Evolutionary conservation across 2,888 invertebrate species (phyloP), one percentile per base, ranked within the genome.

Genomic region (Brachylomia viminalis): DNA sequence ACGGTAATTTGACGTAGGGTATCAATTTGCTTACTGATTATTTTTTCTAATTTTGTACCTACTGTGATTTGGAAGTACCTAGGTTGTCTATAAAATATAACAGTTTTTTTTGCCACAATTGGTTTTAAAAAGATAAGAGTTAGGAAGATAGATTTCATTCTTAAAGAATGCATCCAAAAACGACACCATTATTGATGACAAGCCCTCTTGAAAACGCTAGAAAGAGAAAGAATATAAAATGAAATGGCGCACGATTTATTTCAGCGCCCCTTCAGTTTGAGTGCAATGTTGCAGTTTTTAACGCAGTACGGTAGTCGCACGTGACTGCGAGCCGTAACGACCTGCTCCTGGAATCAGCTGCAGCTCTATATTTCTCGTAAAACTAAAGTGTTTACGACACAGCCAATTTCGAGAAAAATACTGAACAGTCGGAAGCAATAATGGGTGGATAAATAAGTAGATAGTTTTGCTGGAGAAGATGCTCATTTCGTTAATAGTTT

Each of bases 271-370:
- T 70, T 72, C 64, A 66, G 75, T 76, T 76, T 68, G 75, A 75
- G 76, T 77, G 77, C 79, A 83, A 66, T 76, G 87, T 81, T 88
- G 86, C 79, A 84, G 79, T 84, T 86, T 86, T 88, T 79, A 88
- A 81, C 77, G 66, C 75, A 87, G 77, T 79, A 70, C 65, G 65
- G 70, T 71, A 80, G 58, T 27, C n/a, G 84, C 61, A 81, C 88
- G 86, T 86, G 88, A 81, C 85, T 86, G 27, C 11, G 27, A 38
- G 27, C 20, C 72, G 75, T 68, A 84, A 88, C 79, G 79, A 81
- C 75, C 75, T 75, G n/a, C 59, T 78, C 33, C 66, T 33, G n/a
- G 20, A 73, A 80, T 72, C 68, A 66, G 59, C 30, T 65, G 73
- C 72, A 71, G 61, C 67, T 72, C 71, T 67, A 79, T 79, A 80